phyloP scores from a whole-genome alignment of 1,140 invertebrate genomes.

The Orchesella cincta region DNA sequence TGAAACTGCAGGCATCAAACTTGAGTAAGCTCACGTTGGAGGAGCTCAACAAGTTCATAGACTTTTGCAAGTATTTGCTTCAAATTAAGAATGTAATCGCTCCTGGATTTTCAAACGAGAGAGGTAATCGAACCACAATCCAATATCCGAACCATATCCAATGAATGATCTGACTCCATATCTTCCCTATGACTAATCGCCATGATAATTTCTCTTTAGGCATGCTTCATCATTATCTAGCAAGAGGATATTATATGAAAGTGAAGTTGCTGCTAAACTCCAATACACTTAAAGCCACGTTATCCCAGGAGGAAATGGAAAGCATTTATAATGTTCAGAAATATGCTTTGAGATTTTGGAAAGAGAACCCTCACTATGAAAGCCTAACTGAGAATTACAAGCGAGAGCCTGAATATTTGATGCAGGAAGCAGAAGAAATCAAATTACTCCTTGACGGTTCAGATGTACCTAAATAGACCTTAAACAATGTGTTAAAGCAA shows the following conservation, averaged over 20 bases:
- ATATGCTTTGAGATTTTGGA: constrained; percentile 32
- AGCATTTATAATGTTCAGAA: constrained; percentile 31
- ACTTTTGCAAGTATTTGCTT: constrained; percentile 35
- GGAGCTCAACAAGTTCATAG: constrained; percentile 21
- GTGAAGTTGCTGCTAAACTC: background rate
- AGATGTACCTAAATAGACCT: too few relatives aligned
- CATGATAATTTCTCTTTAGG: constrained; percentile 24
- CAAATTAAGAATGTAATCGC: constrained; percentile 34
- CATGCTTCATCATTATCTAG: constrained; percentile 39
- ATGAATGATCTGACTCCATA: too few relatives aligned
- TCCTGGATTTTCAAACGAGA: constrained; percentile 40
- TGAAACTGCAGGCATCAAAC: background rate
- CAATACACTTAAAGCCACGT: too few relatives aligned
- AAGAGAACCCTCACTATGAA: constrained; percentile 35
- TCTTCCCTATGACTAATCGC: too few relatives aligned
- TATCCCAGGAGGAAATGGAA: constrained; percentile 12
- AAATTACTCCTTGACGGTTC: too few relatives aligned
- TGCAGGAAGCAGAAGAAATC: too few relatives aligned
- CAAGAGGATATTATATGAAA: constrained; percentile 21
- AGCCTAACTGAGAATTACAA: constrained; percentile 32
- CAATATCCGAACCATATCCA: too few relatives aligned
- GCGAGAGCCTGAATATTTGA: background rate
- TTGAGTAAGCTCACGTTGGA: background rate
- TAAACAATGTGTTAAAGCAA: too few relatives aligned
- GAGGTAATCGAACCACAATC: constrained; percentile 36